Percentiles rank a stretch among this genome's conserved stretches.
Evolutionary conservation across 1,140 invertebrate species (phyloP).

Genomic region (Drosophila micromelanica): DNA sequence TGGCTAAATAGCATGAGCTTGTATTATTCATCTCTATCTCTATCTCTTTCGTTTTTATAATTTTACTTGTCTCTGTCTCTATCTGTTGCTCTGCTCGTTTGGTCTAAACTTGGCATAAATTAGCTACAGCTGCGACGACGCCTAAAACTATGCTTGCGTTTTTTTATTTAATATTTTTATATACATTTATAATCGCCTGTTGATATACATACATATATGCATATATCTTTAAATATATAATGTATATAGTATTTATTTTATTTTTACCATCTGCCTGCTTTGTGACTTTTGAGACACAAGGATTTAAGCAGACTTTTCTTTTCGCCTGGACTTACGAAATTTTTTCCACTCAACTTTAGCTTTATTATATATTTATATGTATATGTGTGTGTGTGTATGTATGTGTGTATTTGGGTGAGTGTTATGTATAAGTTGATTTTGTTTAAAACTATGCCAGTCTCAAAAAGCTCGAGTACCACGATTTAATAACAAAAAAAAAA

Average conservation of each 20-base stretch:
- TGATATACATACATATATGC: conserved; percentile 24
- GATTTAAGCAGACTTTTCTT: too few species aligned
- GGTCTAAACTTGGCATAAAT: conserved; percentile 48
- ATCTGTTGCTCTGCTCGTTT: conserved; percentile 19
- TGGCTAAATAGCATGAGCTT: conserved; percentile 49
- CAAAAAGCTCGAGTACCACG: too few species aligned
- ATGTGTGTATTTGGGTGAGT: too few species aligned
- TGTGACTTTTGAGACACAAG: too few species aligned
- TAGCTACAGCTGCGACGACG: conserved; percentile 43
- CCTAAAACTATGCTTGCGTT: conserved; percentile 39
- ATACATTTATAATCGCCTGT: conserved; percentile 24
- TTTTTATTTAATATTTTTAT: conserved; percentile 15
- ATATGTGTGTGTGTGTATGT: too few species aligned
- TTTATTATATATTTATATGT: too few species aligned
- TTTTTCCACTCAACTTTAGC: too few species aligned
- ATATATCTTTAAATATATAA: conserved; percentile 16
- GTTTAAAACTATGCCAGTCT: too few species aligned
- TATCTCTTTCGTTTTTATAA: neutral
- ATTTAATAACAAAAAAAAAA: too few species aligned
- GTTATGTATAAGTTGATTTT: too few species aligned
- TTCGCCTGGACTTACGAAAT: too few species aligned
- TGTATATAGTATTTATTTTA: conserved; percentile 22
- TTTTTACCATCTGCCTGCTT: too few species aligned
- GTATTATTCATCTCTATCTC: conserved; percentile 17
- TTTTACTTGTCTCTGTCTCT: neutral